Conservation (phyloP, 2,797 vertebrate species). For the Sciurus carolinensis region DNA sequence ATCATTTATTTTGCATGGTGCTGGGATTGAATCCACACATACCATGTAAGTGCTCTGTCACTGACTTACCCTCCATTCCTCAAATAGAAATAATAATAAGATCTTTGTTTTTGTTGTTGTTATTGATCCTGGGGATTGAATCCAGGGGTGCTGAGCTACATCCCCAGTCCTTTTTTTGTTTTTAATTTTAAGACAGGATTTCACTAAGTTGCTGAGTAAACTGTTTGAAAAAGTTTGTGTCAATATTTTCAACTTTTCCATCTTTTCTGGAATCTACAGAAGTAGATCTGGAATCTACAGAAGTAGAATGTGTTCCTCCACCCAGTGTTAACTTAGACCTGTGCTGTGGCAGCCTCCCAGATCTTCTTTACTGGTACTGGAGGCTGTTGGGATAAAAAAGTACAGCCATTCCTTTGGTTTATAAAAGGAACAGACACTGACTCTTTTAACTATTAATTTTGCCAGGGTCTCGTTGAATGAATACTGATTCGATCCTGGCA, state of each 20-base stretch:
- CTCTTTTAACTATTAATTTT: constrained; percentile 29
- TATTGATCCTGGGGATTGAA: no score
- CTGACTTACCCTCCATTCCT: background rate
- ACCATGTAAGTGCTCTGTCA: background rate
- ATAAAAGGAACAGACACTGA: background rate
- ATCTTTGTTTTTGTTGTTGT: background rate
- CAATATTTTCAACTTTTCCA: background rate
- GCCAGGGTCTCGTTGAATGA: constrained; percentile 5
- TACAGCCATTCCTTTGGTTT: constrained; percentile 19
- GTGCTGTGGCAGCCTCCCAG: background rate
- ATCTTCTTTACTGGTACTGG: background rate
- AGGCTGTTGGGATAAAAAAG: background rate
- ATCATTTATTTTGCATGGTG: background rate
- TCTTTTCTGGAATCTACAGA: background rate
- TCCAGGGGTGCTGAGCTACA: no score
- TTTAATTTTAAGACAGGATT: no score
- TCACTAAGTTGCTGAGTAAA: background rate
- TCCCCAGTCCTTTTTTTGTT: no score
- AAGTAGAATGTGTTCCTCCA: background rate
- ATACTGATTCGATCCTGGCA: constrained; percentile 15
- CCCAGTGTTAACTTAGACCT: background rate
- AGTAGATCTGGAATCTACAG: background rate
- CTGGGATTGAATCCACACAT: background rate
- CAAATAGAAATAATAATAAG: background rate
- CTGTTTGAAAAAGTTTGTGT: background rate